A percentile compares a stretch with the other conserved stretches of the same genome.
Conservation (phyloP, 2,888 invertebrate genomes). For the Eilema depressum region DNA sequence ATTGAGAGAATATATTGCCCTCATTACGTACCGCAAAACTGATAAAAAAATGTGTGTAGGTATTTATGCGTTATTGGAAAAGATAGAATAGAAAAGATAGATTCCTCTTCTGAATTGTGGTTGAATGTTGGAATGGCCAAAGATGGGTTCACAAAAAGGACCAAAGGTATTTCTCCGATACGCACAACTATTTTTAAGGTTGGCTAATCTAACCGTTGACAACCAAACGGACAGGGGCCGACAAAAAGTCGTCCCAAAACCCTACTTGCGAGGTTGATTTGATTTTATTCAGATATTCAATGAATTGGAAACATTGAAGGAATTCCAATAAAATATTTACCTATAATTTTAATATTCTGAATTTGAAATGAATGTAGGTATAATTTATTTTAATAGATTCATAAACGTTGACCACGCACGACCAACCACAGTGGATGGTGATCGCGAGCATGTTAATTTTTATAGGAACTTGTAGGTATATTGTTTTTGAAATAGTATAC, state of each 20-base stretch:
- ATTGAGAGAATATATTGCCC: no score
- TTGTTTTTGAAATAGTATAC: neutral
- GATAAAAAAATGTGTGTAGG: no score
- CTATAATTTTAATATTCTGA: constrained; percentile 4
- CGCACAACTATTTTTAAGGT: constrained; percentile 11
- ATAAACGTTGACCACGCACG: neutral
- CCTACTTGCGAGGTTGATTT: constrained; percentile 1
- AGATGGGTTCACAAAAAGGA: constrained; percentile 1
- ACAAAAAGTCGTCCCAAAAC: neutral
- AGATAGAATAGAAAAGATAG: no score
- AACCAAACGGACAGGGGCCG: neutral
- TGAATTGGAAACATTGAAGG: neutral
- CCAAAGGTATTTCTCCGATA: neutral
- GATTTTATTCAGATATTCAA: neutral
- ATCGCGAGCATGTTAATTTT: neutral
- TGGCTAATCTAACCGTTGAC: constrained; percentile 2
- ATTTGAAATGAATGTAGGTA: neutral
- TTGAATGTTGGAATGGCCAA: neutral
- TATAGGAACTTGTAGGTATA: neutral
- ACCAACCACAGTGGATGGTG: neutral
- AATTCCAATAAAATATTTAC: neutral
- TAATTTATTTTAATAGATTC: neutral
- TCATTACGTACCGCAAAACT: no score
- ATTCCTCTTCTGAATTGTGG: neutral
- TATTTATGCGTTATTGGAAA: neutral